Base-by-base conservation (phyloP, 37 sponge, comb jelly and placozoan genomes). In the Chondrilla cf. caribensis region DNA sequence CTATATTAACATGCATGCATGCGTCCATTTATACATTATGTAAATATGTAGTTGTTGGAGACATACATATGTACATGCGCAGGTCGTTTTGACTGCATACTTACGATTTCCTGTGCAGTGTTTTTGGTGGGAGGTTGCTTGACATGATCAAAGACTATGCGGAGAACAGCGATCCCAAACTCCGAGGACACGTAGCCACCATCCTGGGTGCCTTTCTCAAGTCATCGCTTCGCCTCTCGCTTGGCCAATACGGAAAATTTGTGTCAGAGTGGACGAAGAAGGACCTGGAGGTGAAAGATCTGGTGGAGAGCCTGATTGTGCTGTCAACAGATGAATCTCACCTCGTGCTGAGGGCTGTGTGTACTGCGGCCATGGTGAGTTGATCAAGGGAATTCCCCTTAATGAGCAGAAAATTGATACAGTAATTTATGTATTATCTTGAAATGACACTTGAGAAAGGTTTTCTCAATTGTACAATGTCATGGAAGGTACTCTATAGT, bases 271-370 rank as follows among this genome's bases (percentile, higher is more conserved):
- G 76, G 21, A n/a, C 76, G 2, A 15, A 43, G 11, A 43, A n/a
- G 21, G 44, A 8, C 25, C 41, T 42, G 21, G 9, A 14, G 24
- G 44, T 24, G 36, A 25, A 42, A 1, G 24, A 9, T 2, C 41
- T 73, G 43, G 1, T 73, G 1, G 58, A 70, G 15, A n/a, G 38
- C 21, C 54, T 91, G 19, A 15, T 33, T 18, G 17, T 38, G 6
- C 29, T 85, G 42, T 7, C 84, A n/a, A 57, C 40, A 4, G 84
- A 82, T 42, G 80, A 82, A n/a, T 79, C 85, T 21, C 83, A 84
- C 17, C 59, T 91, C 17, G 88, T 91, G 26, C 59, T 87, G 36
- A 91, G 87, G 64, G 83, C 89, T 26, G 84, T 86, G n/a, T 92
- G 93, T 62, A 85, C 86, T 39, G 67, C 84, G n/a, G 80, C 87